phyloP scores from a whole-genome alignment of 2,113 vertebrate genomes.

The Pandion haliaetus region DNA sequence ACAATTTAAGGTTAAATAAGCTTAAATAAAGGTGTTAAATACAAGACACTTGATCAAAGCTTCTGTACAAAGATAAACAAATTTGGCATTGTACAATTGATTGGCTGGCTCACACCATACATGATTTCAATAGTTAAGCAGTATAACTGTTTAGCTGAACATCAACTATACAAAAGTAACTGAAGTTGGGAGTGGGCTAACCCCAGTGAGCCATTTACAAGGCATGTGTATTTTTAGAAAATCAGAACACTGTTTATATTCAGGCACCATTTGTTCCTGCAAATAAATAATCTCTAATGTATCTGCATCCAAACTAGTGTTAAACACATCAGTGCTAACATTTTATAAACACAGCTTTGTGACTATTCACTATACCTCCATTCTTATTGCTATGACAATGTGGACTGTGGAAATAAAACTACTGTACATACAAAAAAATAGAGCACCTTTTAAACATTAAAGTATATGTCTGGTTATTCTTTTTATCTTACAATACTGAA shows the following conservation, averaged over 20 bases:
- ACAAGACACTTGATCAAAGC: constrained; percentile 91
- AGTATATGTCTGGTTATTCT: constrained; percentile 78
- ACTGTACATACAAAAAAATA: constrained; percentile 87
- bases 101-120: constrained; percentile 73
- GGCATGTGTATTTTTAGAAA: constrained; percentile 80
- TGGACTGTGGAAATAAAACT: constrained; percentile 86
- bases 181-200: constrained; percentile 51
- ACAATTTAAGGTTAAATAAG: constrained; percentile 95
- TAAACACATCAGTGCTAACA: constrained; percentile 80
- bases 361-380: constrained; percentile 77
- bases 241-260: constrained; percentile 85
- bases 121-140: constrained; percentile 43
- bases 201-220: constrained; percentile 86
- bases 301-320: constrained; percentile 78
- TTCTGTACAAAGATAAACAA: constrained; percentile 92
- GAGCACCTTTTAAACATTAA: constrained; percentile 89
- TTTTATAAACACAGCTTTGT: constrained; percentile 75
- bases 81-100: constrained; percentile 86
- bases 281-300: constrained; percentile 87
- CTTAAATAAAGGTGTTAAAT: constrained; percentile 98
- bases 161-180: constrained; percentile 73
- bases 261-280: constrained; percentile 90
- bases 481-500: constrained; percentile 79
- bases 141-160: constrained; percentile 72
- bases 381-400: constrained; percentile 94